Conservation (phyloP, 2,113 vertebrate genomes). For the Syngnathus scovelli region DNA sequence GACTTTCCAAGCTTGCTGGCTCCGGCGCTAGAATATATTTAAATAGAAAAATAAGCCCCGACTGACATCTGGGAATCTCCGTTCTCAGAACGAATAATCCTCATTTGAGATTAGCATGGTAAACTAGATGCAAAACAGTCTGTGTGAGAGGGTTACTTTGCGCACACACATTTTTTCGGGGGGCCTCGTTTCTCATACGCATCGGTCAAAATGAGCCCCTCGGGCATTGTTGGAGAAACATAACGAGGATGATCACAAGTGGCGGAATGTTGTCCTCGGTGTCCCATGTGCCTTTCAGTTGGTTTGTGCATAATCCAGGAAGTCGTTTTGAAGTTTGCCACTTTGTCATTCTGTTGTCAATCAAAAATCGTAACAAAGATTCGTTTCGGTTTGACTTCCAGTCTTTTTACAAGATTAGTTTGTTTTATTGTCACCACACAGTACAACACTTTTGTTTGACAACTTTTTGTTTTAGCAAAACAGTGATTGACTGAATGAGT, state of each 20-base stretch:
- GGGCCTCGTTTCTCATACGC: constrained; percentile 28
- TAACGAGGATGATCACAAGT: constrained; percentile 54
- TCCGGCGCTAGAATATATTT: constrained; percentile 19
- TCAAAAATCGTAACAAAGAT: not conserved
- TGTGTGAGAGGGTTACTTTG: constrained; percentile 7
- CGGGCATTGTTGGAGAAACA: constrained; percentile 55
- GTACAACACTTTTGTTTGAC: not conserved
- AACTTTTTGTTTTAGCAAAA: too few relatives aligned
- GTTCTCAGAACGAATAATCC: constrained; percentile 53
- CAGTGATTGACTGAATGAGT: too few relatives aligned
- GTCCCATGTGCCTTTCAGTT: constrained; percentile 24
- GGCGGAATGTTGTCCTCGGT: constrained; percentile 34
- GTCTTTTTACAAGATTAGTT: not conserved
- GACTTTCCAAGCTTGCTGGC: constrained; percentile 34
- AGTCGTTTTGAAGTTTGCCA: not conserved
- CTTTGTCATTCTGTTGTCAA: not conserved
- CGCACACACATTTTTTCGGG: constrained; percentile 12
- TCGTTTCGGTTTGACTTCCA: not conserved
- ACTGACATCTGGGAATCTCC: constrained; percentile 53
- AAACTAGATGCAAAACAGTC: constrained; percentile 46
- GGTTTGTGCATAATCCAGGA: constrained; percentile 34
- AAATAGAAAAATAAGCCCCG: constrained; percentile 48
- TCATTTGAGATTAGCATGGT: constrained; percentile 53
- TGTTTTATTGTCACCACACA: not conserved
- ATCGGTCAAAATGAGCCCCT: constrained; percentile 60